Evolutionary conservation across 2,113 vertebrate genomes (phyloP).

Genomic region (Menura novaehollandiae): DNA sequence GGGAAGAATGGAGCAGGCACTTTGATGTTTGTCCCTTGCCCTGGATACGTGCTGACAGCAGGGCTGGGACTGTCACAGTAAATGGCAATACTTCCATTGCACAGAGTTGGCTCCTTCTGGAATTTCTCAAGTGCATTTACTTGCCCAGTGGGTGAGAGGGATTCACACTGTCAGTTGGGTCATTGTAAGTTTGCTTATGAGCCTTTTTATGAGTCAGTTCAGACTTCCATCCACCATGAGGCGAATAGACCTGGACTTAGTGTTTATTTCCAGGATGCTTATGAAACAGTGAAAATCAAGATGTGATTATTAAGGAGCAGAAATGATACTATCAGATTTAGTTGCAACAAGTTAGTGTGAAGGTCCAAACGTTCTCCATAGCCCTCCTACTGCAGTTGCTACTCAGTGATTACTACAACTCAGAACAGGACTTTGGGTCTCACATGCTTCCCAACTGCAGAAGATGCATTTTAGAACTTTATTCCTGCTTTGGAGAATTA

Average conservation of each 20-base stretch:
- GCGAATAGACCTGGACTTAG: not conserved
- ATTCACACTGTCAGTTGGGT: not conserved
- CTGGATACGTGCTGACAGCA: not conserved
- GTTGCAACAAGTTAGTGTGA: not conserved
- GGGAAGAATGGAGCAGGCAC: not conserved
- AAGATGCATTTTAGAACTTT: not conserved
- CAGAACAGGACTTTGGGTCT: not conserved
- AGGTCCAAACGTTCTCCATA: not conserved
- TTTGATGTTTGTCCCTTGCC: not conserved
- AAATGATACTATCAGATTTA: not conserved
- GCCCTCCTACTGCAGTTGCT: not conserved
- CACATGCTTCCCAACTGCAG: not conserved
- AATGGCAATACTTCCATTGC: not conserved
- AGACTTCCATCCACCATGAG: not conserved
- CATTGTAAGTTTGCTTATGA: not conserved
- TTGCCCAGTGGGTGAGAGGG: constrained; percentile 30
- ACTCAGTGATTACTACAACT: not conserved
- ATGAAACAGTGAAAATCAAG: not conserved
- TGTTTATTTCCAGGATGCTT: not conserved
- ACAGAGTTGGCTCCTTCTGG: not conserved
- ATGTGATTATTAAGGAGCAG: not conserved
- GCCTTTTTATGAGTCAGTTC: not conserved
- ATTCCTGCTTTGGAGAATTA: not conserved
- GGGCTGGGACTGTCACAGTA: not conserved
- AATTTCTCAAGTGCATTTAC: constrained; percentile 12